Conservation (phyloP, 2,888 invertebrate genomes). For the Agriotes lineatus region DNA sequence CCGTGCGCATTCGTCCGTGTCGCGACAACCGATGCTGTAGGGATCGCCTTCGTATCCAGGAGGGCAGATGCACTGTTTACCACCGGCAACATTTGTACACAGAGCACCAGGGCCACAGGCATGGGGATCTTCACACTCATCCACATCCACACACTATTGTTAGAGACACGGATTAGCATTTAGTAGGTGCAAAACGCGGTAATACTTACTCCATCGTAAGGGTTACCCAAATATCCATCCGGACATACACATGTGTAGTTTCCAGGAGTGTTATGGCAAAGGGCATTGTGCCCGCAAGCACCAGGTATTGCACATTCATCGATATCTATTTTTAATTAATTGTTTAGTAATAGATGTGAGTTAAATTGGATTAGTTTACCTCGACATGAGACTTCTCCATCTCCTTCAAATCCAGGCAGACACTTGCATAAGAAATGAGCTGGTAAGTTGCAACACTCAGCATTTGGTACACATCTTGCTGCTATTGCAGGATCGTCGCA, state of each 20-base stretch:
- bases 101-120: conserved; percentile 85
- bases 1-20: conserved; percentile 81
- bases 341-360: background rate
- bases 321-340: conserved; percentile 73
- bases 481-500: conserved; percentile 89
- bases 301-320: conserved; percentile 88
- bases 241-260: conserved; percentile 90
- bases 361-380: conserved; percentile 67
- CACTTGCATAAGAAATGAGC: conserved; percentile 96
- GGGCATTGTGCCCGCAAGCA: conserved; percentile 84
- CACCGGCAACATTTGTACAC: conserved; percentile 85
- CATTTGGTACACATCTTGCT: conserved; percentile 88
- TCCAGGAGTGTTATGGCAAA: conserved; percentile 87
- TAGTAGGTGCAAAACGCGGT: background rate
- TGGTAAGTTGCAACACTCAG: conserved; percentile 95
- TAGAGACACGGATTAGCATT: background rate
- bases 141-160: conserved; percentile 81
- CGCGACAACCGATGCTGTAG: conserved; percentile 76
- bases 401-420: conserved; percentile 89
- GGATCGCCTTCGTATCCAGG: conserved; percentile 86
- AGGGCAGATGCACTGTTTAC: conserved; percentile 87
- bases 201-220: conserved; percentile 74
- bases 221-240: conserved; percentile 87
- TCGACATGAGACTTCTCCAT: conserved; percentile 88
- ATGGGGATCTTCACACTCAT: conserved; percentile 81